These are phyloP conservation scores for Lophura nycthemera DNA, from an alignment of 2,113 vertebrate species.

Conservation along the genomic window DNA sequence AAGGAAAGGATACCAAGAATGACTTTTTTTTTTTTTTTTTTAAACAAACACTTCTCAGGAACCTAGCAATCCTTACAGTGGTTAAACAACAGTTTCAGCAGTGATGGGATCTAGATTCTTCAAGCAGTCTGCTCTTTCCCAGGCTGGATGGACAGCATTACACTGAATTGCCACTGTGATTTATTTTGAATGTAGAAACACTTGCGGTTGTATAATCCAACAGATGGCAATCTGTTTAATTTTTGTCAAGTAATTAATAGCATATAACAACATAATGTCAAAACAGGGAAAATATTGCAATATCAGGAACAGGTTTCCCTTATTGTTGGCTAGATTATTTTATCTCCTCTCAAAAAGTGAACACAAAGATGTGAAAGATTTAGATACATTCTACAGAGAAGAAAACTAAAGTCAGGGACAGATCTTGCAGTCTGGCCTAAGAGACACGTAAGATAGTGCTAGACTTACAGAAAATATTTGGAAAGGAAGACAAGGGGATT, in stretches of 20 bases:
- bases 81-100: neutral
- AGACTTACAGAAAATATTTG: neutral
- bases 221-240: slow-evolving; percentile 16
- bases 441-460: accelerated
- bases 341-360: neutral
- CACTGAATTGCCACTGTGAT: neutral
- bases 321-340: neutral
- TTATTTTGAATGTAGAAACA: slow-evolving; percentile 3
- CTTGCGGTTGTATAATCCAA: neutral
- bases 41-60: neutral
- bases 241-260: neutral
- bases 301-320: neutral
- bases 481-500: neutral
- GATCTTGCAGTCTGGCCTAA: neutral
- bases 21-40: neutral
- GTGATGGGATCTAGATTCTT: neutral
- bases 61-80: neutral
- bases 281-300: neutral
- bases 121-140: neutral
- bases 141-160: neutral
- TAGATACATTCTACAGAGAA: neutral
- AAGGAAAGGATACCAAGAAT: neutral
- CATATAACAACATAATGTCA: neutral
- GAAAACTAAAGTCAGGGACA: neutral
- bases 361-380: neutral